Evolutionary conservation across 2,797 vertebrate genomes (phyloP).

Genomic region (Sebastes dallii): DNA sequence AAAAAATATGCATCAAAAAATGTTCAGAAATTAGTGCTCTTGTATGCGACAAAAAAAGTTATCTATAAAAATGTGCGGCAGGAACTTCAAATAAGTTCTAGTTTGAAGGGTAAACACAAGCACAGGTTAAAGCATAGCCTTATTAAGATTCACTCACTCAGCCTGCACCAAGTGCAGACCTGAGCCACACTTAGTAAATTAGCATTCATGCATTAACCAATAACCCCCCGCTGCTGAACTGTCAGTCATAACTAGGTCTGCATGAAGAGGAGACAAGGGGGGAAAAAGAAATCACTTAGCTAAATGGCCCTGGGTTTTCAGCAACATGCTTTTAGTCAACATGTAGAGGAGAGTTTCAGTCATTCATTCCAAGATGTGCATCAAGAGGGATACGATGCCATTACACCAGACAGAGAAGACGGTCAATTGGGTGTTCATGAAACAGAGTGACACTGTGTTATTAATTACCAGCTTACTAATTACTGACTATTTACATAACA

Average conservation of each 20-base stretch:
- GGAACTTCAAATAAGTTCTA: background rate
- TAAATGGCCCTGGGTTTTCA: slow-evolving; percentile 23
- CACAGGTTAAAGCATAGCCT: background rate
- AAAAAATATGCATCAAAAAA: background rate
- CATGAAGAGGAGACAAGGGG: background rate
- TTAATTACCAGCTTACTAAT: slow-evolving; percentile 42
- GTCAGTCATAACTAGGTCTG: slow-evolving; percentile 8
- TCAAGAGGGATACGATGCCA: slow-evolving; percentile 7
- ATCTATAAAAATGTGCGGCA: background rate
- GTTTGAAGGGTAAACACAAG: background rate
- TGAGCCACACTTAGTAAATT: slow-evolving; percentile 18
- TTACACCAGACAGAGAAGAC: background rate
- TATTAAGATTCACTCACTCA: background rate
- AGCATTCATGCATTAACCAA: slow-evolving; percentile 28
- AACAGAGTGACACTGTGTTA: slow-evolving; percentile 31
- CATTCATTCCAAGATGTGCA: background rate
- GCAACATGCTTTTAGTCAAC: background rate
- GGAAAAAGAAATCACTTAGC: slow-evolving; percentile 4
- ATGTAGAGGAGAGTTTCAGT: background rate
- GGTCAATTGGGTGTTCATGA: slow-evolving; percentile 32
- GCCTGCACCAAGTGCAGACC: background rate
- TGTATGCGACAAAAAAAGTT: background rate
- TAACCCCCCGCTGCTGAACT: slow-evolving; percentile 11
- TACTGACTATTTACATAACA: slow-evolving; percentile 28
- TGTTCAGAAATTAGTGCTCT: background rate